Evolutionary conservation across 1,140 invertebrate species (phyloP).

Genomic region (Trissolcus basalis): DNA sequence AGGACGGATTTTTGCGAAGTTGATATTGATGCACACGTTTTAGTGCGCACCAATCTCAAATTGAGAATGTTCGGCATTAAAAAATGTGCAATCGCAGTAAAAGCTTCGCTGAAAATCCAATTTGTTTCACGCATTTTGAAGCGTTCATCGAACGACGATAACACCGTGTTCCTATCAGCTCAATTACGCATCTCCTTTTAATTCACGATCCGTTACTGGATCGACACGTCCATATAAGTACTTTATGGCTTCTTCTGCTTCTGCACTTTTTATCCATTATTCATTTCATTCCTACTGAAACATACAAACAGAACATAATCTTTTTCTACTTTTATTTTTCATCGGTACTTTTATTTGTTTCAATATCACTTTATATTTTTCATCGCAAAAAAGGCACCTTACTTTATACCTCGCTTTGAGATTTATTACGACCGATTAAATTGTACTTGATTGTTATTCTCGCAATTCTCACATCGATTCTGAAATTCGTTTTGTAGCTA

Average conservation of each 20-base stretch:
- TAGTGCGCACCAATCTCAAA: constrained; percentile 24
- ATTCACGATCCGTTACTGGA: constrained; percentile 15
- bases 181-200: constrained; percentile 36
- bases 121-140: constrained; percentile 19
- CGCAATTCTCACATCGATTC: no score
- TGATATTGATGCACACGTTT: constrained; percentile 18
- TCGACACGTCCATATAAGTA: constrained; percentile 16
- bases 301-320: no score
- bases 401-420: no score
- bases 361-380: no score
- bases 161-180: constrained; percentile 40
- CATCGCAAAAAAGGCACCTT: no score
- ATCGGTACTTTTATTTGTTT: no score
- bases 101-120: constrained; percentile 37
- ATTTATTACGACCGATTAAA: no score
- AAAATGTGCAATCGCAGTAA: constrained; percentile 35
- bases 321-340: no score
- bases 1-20: not conserved
- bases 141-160: constrained; percentile 11
- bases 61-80: constrained; percentile 15
- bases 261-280: constrained; percentile 6
- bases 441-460: no score
- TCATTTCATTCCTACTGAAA: constrained; percentile 10
- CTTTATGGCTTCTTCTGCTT: constrained; percentile 14
- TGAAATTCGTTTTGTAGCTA: no score